phyloP scores from a whole-genome alignment of 2,797 vertebrate species.

The Acestrorhynchus altus region DNA sequence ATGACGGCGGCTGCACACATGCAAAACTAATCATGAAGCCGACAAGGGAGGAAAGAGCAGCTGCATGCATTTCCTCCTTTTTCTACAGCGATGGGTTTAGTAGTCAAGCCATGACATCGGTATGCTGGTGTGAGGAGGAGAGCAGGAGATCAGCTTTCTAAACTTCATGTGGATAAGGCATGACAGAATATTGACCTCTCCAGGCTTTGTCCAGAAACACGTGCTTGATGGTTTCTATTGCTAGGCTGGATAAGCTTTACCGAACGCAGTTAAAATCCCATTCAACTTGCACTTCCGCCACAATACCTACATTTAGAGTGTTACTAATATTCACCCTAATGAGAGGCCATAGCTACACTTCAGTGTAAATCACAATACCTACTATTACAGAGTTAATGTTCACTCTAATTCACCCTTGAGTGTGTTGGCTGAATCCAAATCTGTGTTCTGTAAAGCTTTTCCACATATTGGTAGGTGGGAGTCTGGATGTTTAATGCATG shows the following conservation, averaged over 20 bases:
- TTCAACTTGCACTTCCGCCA: no score
- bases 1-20: constrained; percentile 57
- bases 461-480: background rate
- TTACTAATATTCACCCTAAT: no score
- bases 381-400: no score
- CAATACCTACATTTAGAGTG: no score
- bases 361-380: no score
- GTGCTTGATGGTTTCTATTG: background rate
- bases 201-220: background rate
- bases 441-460: no score
- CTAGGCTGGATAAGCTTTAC: background rate
- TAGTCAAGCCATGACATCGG: background rate
- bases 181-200: background rate
- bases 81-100: background rate
- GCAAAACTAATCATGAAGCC: constrained; percentile 61
- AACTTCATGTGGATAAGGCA: constrained; percentile 4
- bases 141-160: constrained; percentile 25
- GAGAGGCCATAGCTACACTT: no score
- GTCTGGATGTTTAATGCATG: background rate
- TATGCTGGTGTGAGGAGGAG: background rate
- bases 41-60: constrained; percentile 23
- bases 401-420: no score
- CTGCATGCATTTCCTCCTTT: constrained; percentile 60
- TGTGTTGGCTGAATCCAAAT: no score
- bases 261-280: background rate